Base-by-base conservation (phyloP, 2,113 vertebrate species). In the Plotosus lineatus region DNA sequence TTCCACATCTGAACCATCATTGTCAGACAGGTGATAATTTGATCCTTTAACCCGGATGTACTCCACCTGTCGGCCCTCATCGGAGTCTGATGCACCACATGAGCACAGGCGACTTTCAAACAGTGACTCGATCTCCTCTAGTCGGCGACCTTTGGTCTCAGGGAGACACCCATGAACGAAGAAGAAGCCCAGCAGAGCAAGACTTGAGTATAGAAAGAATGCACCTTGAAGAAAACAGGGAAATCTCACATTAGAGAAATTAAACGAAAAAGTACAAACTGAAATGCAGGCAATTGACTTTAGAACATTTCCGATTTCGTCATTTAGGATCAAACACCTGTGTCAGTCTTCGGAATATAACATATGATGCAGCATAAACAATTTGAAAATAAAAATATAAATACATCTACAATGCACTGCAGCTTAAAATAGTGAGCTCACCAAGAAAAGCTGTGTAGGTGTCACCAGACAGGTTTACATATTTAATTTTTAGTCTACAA, bases 31-130 rank as follows among this genome's bases (percentile, higher is more conserved):
- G 91, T 99, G 97, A 87, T 99, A 99, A 92, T 99, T 99, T 86
- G 96, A 98, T 82, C 98, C 98, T 91, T 99, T 99, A 86, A 99
- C 98, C 76, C 97, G 94, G 88, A 99, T 99, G 90, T 99, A 99
- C 89, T 99, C 98, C 2, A 99, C 96, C 82, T 99, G 98, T 80
- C 97, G 92, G 28, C 94, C 97, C 85, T 99, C 97, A 85, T 98
- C 98, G 1, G 96, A 96, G 88, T 98, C 97, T 0, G 95, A 92
- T 79, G 92, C 89, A 61, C 98, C 97, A 86, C 97, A 99, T 2
- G 96, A 96, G 88, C 98, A 99, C 4, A 98, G 94, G 85, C 91
- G 94, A 90, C 88, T 95, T 87, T 98, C 96, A 83, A 99, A 99
- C 86, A 99, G 92, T 11, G 94, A 94, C 80, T 99, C 97, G 23